Base-by-base conservation (phyloP, 2,888 invertebrate genomes). In the Drosophila neotestacea region DNA sequence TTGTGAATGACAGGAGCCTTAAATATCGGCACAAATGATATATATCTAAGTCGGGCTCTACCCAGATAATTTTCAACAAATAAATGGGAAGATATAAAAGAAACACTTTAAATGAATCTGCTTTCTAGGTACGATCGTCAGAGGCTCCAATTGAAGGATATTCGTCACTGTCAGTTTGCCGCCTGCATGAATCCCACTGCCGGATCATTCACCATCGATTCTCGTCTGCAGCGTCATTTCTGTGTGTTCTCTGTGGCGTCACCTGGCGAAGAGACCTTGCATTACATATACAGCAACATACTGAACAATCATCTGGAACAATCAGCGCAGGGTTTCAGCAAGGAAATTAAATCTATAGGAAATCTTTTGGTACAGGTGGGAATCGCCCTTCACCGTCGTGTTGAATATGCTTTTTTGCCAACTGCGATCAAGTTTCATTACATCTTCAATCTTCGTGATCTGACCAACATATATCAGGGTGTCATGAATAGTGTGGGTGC, bases 131-230 rank as follows among this genome's bases (percentile, higher is more conserved):
- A 93, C 82, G 98, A 98, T 91, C 94, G 98, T 65, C 94, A 95
- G 66, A 98, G 98, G 89, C 93, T 98, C 55, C 94, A 87, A 38
- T 59, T 98, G 30, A 98, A 98, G 92, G 98, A 98, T 68, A 97
- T 99, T 81, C 96, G 96, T 72, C 97, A 98, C 91, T 97, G 98
- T 58, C 98, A 98, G 93, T 98, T 98, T 91, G 95, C 98, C 28
- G 96, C 98, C 6, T 97, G 97, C 92, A 98, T 99, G 98, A 98
- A 98, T 93, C 99, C 98, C 0, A 98, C 98, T 0, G 97, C 98
- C 13, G 99, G 99, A n/a, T 97, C 97, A 60, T 98, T 98, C 91
- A 97, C 97, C 32, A 98, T 99, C 69, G 97, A 98, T 93, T 95
- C 98, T 0, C 94, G 99, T 10, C 94, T 99, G 7, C 98, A 98